Evolutionary conservation across 2,113 vertebrate species (phyloP).

Genomic region (Baryphthengus martii): DNA sequence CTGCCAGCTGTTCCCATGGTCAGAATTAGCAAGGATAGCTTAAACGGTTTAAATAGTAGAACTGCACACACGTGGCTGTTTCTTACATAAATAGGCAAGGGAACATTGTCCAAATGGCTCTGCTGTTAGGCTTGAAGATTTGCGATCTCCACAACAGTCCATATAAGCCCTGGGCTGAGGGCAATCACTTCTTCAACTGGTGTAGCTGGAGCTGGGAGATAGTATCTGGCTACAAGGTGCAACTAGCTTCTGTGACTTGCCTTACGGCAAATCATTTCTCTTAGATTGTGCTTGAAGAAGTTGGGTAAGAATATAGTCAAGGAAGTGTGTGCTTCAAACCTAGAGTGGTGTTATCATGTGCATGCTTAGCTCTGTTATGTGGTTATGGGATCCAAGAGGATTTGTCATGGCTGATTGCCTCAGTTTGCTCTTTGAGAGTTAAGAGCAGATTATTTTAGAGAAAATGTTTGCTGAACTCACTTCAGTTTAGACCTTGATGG

Average conservation of each 20-base stretch:
- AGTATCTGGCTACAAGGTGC: not conserved
- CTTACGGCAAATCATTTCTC: not conserved
- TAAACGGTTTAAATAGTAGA: not conserved
- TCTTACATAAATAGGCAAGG: not conserved
- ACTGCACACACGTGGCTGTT: not conserved
- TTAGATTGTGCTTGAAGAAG: not conserved
- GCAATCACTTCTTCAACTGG: not conserved
- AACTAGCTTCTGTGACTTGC: not conserved
- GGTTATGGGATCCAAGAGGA: not conserved
- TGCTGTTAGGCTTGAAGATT: not conserved
- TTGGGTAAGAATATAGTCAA: not conserved
- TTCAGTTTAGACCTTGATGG: not conserved
- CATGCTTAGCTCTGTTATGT: not conserved
- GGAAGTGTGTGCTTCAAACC: not conserved
- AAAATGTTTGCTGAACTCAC: not conserved
- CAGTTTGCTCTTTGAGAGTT: not conserved
- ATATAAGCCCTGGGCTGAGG: not conserved
- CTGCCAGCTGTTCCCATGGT: not conserved
- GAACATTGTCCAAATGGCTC: not conserved
- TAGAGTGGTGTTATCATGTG: not conserved
- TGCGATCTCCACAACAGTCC: too few relatives aligned
- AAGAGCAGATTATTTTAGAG: not conserved
- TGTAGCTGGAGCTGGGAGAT: not conserved
- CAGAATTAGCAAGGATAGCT: not conserved
- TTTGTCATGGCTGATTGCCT: not conserved